These are phyloP conservation scores for Channallabes apus DNA, from an alignment of 2,797 vertebrate genomes.

Conservation along the genomic window DNA sequence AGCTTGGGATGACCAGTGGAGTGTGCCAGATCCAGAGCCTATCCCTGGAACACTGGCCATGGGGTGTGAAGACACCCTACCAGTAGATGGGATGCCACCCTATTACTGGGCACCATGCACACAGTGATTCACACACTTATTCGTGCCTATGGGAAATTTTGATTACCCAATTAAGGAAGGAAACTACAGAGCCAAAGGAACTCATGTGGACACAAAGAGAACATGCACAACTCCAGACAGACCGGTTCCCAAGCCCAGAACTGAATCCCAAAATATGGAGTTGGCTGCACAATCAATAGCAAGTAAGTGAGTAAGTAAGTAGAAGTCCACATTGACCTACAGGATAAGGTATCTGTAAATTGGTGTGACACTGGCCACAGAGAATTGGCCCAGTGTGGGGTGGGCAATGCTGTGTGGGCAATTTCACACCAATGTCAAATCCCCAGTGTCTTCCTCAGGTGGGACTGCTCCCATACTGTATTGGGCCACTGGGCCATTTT, in stretches of 20 bases:
- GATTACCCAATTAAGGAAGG: neutral
- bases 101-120: neutral
- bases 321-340: too few relatives aligned
- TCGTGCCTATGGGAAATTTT: neutral
- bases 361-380: neutral
- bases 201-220: neutral
- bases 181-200: neutral
- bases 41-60: neutral
- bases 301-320: too few relatives aligned
- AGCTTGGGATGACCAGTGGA: neutral
- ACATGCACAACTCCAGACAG: neutral
- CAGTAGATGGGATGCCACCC: neutral
- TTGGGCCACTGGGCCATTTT: neutral
- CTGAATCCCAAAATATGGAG: neutral
- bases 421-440: too few relatives aligned
- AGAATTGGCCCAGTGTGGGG: neutral
- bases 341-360: neutral
- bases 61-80: neutral
- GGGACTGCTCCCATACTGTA: too few relatives aligned
- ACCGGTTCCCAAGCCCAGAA: neutral
- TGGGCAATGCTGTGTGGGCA: neutral
- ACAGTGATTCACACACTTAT: neutral
- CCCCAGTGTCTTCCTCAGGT: too few relatives aligned
- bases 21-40: neutral
- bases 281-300: neutral